Evolutionary conservation across 2,888 invertebrate species (phyloP).

Genomic region (Eledona agricola): DNA sequence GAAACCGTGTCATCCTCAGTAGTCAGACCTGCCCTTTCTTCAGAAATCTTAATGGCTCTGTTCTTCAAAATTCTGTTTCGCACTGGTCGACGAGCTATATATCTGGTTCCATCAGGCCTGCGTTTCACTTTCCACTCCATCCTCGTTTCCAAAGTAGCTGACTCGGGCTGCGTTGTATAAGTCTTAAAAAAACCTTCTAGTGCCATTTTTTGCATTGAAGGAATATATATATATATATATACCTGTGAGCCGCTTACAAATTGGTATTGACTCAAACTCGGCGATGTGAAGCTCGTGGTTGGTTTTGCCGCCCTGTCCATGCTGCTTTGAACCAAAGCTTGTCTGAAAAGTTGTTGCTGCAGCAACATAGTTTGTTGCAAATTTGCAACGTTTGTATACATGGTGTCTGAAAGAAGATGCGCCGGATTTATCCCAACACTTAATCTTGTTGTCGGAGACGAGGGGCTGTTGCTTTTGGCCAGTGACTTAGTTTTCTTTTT

Average conservation of each 20-base stretch:
- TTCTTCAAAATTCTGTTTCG: conserved; percentile 73
- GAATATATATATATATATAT: conserved; percentile 22
- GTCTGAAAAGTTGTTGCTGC: conserved; percentile 72
- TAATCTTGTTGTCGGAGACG: conserved; percentile 51
- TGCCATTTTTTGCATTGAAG: no score
- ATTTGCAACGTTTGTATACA: conserved; percentile 76
- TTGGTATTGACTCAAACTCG: conserved; percentile 68
- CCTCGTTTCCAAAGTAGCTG: conserved; percentile 56
- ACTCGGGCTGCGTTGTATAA: conserved; percentile 38
- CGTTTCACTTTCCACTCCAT: conserved; percentile 82
- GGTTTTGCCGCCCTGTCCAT: conserved; percentile 51
- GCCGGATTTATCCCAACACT: conserved; percentile 43
- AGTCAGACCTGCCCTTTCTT: conserved; percentile 71
- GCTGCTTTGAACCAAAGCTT: conserved; percentile 61
- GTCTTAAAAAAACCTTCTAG: conserved; percentile 24
- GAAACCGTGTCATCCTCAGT: conserved; percentile 82
- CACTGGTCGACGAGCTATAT: conserved; percentile 77
- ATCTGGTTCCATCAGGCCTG: conserved; percentile 78
- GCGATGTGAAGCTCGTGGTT: conserved; percentile 65
- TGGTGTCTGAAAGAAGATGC: conserved; percentile 67
- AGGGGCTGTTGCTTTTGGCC: conserved; percentile 52
- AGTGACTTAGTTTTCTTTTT: conserved; percentile 53
- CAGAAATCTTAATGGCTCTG: conserved; percentile 71
- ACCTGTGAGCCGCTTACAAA: conserved; percentile 63
- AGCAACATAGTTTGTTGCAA: conserved; percentile 74